Percentiles rank a stretch among this genome's conserved stretches.
These are phyloP conservation scores for Brachyalestes nurse DNA, from an alignment of 2,797 vertebrate genomes.

Conservation along the genomic window DNA sequence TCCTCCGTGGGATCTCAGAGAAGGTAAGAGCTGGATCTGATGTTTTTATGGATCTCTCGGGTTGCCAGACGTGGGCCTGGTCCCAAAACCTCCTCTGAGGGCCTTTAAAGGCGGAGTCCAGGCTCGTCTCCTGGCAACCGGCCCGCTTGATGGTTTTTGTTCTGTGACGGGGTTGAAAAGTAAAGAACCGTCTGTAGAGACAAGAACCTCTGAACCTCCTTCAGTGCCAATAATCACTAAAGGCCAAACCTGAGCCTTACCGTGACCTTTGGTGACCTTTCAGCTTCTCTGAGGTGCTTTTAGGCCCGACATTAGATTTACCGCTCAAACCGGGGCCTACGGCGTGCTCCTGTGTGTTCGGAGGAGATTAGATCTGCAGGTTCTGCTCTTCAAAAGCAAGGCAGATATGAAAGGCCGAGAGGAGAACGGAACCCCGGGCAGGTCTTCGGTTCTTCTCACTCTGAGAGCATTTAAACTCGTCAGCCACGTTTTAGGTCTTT, in stretches of 20 bases:
- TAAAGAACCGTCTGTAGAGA: neutral
- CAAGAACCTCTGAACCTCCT: neutral
- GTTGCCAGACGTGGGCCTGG: neutral
- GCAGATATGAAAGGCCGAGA: neutral
- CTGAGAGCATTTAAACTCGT: too few relatives aligned
- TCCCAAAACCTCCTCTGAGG: neutral
- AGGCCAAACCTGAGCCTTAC: neutral
- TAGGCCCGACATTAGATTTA: neutral
- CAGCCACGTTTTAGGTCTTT: too few relatives aligned
- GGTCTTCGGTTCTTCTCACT: too few relatives aligned
- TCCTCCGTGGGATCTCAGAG: constrained; percentile 33
- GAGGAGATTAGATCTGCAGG: neutral
- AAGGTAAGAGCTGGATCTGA: constrained; percentile 53
- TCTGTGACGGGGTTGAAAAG: neutral
- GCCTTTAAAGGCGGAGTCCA: neutral
- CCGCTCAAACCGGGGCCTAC: neutral
- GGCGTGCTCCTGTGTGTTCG: neutral
- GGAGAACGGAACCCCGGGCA: too few relatives aligned
- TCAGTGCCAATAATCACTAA: neutral
- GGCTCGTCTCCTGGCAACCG: neutral
- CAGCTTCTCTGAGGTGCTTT: neutral
- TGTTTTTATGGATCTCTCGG: constrained; percentile 15
- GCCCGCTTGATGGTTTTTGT: neutral
- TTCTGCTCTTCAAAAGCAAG: neutral
- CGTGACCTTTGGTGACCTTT: neutral